These are phyloP conservation scores for Caenorhabditis inopinata DNA, from an alignment of 1,140 invertebrate species.

Conservation along the genomic window DNA sequence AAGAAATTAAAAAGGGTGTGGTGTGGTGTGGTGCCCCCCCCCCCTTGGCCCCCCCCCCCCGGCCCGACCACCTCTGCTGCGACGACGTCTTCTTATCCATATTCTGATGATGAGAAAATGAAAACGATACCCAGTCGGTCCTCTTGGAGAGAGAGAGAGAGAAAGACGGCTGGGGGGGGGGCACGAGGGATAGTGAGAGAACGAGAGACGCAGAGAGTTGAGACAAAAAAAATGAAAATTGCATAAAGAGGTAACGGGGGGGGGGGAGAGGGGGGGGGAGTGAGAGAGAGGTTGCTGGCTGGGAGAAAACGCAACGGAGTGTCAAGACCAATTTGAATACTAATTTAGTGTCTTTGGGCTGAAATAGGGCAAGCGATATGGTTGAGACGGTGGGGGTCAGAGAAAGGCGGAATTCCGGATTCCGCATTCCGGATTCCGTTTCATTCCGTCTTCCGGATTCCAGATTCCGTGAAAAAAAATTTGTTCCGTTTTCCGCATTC, in stretches of 20 bases:
- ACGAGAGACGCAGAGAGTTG: not conserved
- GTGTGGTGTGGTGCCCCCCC: no score
- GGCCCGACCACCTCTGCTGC: not conserved
- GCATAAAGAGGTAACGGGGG: not conserved
- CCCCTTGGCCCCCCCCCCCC: no score
- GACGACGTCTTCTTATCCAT: not conserved
- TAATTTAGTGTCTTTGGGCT: slow-evolving; percentile 22
- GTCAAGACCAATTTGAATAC: slow-evolving; percentile 30
- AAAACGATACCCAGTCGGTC: not conserved
- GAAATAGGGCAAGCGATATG: no score
- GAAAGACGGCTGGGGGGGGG: not conserved
- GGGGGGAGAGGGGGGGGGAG: not conserved
- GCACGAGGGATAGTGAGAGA: not conserved
- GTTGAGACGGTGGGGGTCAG: no score
- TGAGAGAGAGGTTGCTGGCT: not conserved
- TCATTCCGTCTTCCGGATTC: no score
- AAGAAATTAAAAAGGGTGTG: not conserved
- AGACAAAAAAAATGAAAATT: not conserved
- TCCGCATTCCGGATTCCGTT: no score
- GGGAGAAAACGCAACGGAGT: not conserved
- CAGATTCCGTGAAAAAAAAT: no score
- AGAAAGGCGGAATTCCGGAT: no score
- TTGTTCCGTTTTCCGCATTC: no score
- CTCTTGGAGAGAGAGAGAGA: not conserved
- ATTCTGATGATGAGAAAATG: not conserved